Evolutionary conservation across 37 sponge, comb jelly and placozoan species (phyloP).

Genomic region (Eunapius fragilis): DNA sequence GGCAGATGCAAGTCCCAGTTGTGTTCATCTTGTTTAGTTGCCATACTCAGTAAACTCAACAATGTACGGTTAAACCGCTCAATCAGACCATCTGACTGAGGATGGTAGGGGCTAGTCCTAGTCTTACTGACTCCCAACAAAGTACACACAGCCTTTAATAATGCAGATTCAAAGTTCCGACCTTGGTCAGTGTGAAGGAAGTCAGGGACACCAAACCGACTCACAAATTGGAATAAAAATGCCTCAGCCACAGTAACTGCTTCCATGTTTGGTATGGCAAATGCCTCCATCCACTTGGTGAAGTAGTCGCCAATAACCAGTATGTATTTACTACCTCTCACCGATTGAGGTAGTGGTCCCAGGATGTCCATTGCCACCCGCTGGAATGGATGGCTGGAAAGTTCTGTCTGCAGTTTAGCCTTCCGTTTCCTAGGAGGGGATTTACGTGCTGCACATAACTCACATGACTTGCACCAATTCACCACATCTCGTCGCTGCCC

Average conservation of each 20-base stretch:
- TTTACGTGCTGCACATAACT: background rate
- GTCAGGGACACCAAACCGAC: background rate
- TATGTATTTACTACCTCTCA: background rate
- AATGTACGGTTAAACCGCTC: background rate
- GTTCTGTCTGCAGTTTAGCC: background rate
- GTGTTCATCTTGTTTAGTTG: background rate
- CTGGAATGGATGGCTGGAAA: slow-evolving; percentile 2
- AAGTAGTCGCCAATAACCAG: background rate
- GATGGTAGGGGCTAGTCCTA: background rate
- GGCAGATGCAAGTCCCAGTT: background rate
- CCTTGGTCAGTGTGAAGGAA: background rate
- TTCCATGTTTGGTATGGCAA: background rate
- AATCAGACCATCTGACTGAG: background rate
- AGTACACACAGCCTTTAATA: background rate
- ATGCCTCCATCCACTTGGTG: background rate
- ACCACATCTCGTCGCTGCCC: background rate
- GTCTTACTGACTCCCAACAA: background rate
- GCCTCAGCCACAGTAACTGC: background rate
- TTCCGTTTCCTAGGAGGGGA: background rate
- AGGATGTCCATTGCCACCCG: slow-evolving; percentile 2
- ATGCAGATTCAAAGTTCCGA: background rate
- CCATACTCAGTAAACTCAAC: background rate
- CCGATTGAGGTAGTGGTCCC: background rate
- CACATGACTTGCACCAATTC: background rate
- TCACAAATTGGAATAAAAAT: background rate